Percentiles rank a stretch among this genome's conserved stretches.
phyloP scores from a whole-genome alignment of 2,797 vertebrate species.

The Apogon talboti region DNA sequence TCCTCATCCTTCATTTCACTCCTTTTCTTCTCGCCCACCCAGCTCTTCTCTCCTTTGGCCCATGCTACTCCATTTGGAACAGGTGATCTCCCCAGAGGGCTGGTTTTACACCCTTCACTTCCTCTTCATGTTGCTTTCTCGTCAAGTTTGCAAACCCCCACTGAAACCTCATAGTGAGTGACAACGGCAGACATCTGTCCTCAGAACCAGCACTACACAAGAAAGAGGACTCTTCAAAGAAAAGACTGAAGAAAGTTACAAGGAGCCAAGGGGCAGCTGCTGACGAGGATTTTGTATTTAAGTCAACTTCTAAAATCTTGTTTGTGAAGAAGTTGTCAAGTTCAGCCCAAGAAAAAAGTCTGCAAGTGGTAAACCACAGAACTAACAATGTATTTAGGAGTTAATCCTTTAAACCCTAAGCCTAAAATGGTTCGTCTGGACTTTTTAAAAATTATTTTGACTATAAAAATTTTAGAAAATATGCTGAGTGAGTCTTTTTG shows the following conservation, averaged over 20 bases:
- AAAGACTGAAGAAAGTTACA: constrained; percentile 24
- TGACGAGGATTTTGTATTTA: constrained; percentile 7
- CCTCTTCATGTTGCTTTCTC: constrained; percentile 38
- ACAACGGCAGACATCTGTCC: constrained; percentile 69
- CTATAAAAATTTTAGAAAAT: too few species aligned
- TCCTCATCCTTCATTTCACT: constrained; percentile 56
- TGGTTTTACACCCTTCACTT: constrained; percentile 70
- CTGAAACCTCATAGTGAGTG: constrained; percentile 24
- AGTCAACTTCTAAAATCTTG: constrained; percentile 32
- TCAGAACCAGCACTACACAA: constrained; percentile 46
- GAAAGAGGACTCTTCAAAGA: constrained; percentile 14
- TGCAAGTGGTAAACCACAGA: not conserved
- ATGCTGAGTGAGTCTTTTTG: too few species aligned
- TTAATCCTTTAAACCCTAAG: too few species aligned
- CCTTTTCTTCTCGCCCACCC: constrained; percentile 14
- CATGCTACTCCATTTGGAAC: constrained; percentile 40
- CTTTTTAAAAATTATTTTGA: too few species aligned
- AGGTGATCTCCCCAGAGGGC: constrained; percentile 67
- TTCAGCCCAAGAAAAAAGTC: too few species aligned
- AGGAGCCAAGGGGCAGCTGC: constrained; percentile 23
- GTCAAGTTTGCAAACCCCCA: constrained; percentile 31
- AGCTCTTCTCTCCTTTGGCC: constrained; percentile 31
- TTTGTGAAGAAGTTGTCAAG: constrained; percentile 12
- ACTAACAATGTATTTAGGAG: not conserved
- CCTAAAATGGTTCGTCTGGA: too few species aligned